Evolutionary conservation across 2,888 invertebrate species (phyloP).

Genomic region (Notodonta dromedarius): DNA sequence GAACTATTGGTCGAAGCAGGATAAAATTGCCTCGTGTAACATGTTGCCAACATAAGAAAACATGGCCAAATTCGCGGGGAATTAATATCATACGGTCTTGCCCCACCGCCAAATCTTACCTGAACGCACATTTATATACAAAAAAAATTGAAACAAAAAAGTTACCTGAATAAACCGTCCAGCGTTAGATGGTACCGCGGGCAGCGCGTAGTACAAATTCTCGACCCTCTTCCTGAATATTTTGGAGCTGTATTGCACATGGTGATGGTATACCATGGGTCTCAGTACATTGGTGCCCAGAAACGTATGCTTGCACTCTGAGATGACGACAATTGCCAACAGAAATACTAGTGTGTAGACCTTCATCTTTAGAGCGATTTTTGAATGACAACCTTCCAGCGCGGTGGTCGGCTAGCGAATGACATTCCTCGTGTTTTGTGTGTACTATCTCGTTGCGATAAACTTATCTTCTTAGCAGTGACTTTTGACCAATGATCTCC

Average conservation of each 20-base stretch:
- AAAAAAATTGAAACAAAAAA: neutral
- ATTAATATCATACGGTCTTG: too few relatives aligned
- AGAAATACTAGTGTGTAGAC: neutral
- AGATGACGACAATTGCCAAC: neutral
- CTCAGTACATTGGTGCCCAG: neutral
- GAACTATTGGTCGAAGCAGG: too few relatives aligned
- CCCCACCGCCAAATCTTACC: too few relatives aligned
- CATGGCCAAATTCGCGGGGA: too few relatives aligned
- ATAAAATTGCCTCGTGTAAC: too few relatives aligned
- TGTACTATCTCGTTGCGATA: too few relatives aligned
- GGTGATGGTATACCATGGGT: constrained; percentile 32
- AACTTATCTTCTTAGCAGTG: too few relatives aligned
- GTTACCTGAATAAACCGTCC: constrained; percentile 35
- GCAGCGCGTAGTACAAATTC: constrained; percentile 38
- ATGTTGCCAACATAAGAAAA: too few relatives aligned
- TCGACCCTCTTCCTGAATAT: constrained; percentile 49
- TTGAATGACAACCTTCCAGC: too few relatives aligned
- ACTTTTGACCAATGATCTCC: too few relatives aligned
- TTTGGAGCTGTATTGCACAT: constrained; percentile 33
- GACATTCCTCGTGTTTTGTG: too few relatives aligned
- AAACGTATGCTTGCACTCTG: neutral
- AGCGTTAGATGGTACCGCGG: constrained; percentile 17
- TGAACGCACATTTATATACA: neutral
- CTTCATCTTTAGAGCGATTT: neutral
- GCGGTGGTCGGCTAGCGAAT: too few relatives aligned